Percentiles rank a stretch among this genome's conserved stretches.
phyloP scores from a whole-genome alignment of 2,888 invertebrate species.

The Chrysotoxum bicinctum region DNA sequence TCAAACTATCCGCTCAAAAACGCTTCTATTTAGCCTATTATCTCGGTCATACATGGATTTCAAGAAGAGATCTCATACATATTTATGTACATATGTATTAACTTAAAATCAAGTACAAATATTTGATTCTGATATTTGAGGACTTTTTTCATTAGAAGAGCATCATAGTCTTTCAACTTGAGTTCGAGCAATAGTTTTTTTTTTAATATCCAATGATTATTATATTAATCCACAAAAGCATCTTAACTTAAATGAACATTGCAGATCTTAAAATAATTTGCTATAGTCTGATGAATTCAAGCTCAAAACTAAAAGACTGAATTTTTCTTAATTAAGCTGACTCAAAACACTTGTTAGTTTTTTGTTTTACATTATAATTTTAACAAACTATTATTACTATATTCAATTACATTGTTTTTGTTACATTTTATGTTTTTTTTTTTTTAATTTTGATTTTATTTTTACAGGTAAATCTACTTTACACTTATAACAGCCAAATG shows the following conservation, averaged over 20 bases:
- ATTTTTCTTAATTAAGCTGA: neutral
- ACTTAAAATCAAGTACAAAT: too few species aligned
- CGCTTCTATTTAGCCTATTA: too few species aligned
- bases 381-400: slow-evolving; percentile 30
- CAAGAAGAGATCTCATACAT: too few species aligned
- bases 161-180: neutral
- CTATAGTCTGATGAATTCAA: neutral
- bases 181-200: neutral
- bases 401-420: slow-evolving; percentile 42
- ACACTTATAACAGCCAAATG: slow-evolving; percentile 76
- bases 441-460: slow-evolving; percentile 51
- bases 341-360: slow-evolving; percentile 17
- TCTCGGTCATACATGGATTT: too few species aligned
- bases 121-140: too few species aligned
- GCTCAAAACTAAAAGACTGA: neutral
- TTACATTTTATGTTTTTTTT: slow-evolving; percentile 11
- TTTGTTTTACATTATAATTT: slow-evolving; percentile 26
- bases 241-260: neutral
- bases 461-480: slow-evolving; percentile 71
- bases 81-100: too few species aligned
- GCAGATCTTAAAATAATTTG: slow-evolving; percentile 3
- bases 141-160: too few species aligned
- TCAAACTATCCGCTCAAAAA: too few species aligned
- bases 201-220: neutral
- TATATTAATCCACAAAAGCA: neutral